Percentiles rank a stretch among this genome's conserved stretches.
phyloP scores from a whole-genome alignment of 53 echinoderm and acorn worm species.

The Echinarachnius parma region DNA sequence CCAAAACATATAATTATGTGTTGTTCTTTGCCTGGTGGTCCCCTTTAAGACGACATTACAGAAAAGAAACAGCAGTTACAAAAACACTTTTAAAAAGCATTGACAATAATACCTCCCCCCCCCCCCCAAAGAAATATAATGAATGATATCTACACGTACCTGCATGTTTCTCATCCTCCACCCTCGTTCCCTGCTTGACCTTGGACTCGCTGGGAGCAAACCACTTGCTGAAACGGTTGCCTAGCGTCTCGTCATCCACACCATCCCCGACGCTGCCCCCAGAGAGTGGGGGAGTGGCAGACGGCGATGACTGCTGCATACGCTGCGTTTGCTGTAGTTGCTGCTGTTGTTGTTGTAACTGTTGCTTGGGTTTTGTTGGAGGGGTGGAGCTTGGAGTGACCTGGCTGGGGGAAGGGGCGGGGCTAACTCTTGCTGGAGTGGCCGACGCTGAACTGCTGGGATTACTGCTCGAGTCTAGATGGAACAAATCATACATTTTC shows the following conservation, averaged over 20 bases:
- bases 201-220: constrained; percentile 73
- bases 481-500: no score
- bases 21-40: no score
- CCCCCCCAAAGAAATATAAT: no score
- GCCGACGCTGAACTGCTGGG: constrained; percentile 56
- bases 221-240: constrained; percentile 84
- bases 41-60: no score
- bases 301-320: constrained; percentile 5
- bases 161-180: constrained; percentile 61
- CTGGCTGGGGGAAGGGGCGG: constrained; percentile 68
- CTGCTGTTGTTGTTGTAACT: constrained; percentile 1
- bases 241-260: constrained; percentile 49
- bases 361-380: constrained; percentile 39
- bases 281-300: neutral
- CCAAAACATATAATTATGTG: no score
- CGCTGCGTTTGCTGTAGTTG: neutral
- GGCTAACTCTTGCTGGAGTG: constrained; percentile 69
- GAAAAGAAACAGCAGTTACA: no score
- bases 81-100: no score
- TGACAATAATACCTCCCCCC: no score
- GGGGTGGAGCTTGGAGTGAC: constrained; percentile 62
- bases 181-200: constrained; percentile 73
- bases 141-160: constrained; percentile 58
- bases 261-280: neutral
- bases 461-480: constrained; percentile 71